phyloP scores from a whole-genome alignment of 1,140 invertebrate species.

The Tachypleus tridentatus region DNA sequence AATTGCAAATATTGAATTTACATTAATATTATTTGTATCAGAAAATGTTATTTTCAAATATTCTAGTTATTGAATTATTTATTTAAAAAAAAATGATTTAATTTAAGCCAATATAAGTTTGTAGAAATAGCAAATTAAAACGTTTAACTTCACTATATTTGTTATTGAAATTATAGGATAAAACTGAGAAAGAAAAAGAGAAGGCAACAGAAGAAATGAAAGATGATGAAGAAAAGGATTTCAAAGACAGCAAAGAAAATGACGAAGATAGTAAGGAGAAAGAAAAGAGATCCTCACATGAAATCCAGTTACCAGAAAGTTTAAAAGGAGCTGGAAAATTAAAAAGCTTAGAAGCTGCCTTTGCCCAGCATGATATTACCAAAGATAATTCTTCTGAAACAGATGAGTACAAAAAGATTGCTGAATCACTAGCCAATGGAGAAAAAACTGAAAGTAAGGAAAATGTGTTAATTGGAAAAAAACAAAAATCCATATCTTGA shows the following conservation, averaged over 20 bases:
- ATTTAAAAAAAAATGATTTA: too few species aligned
- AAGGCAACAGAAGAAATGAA: slow-evolving; percentile 7
- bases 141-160: too few species aligned
- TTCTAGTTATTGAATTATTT: too few species aligned
- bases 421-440: slow-evolving; percentile 66
- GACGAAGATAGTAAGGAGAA: slow-evolving; percentile 21
- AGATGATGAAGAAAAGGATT: slow-evolving; percentile 24
- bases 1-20: too few species aligned
- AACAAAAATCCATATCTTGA: too few species aligned
- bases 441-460: slow-evolving; percentile 62
- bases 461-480: background rate
- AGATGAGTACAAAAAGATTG: slow-evolving; percentile 83
- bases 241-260: slow-evolving; percentile 32
- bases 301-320: background rate
- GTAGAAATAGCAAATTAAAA: too few species aligned
- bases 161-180: slow-evolving; percentile 2
- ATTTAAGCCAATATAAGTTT: too few species aligned
- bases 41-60: too few species aligned
- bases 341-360: too few species aligned
- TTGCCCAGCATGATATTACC: too few species aligned
- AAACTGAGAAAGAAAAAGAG: slow-evolving; percentile 23
- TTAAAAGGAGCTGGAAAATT: too few species aligned
- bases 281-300: slow-evolving; percentile 24
- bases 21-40: too few species aligned
- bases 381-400: slow-evolving; percentile 34